phyloP scores from a whole-genome alignment of 2,113 vertebrate species.

The western clawed frog (Xenopus tropicalis) region UCB_Xtro_10.0 CM004443.2:50234001-50234500 shows the following conservation, averaged over 20 bases:
- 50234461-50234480: slow-evolving; percentile 28
- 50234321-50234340: slow-evolving; percentile 49
- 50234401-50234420: too few relatives aligned
- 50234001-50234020: too few relatives aligned
- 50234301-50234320: slow-evolving; percentile 94
- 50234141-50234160: slow-evolving; percentile 73
- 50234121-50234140: too few relatives aligned
- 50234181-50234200: slow-evolving; percentile 98
- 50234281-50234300: slow-evolving; percentile 88
- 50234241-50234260: slow-evolving; percentile 91
- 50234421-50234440: too few relatives aligned
- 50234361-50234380: too few relatives aligned
- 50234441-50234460: slow-evolving; percentile 19
- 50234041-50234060: too few relatives aligned
- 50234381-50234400: too few relatives aligned
- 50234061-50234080: too few relatives aligned
- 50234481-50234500: slow-evolving; percentile 28
- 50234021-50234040: too few relatives aligned
- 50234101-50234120: too few relatives aligned
- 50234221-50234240: slow-evolving; percentile 84
- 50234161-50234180: slow-evolving; percentile 93
- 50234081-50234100: too few relatives aligned
- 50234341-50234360: too few relatives aligned
- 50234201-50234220: slow-evolving; percentile 91
- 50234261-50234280: slow-evolving; percentile 92